Conservation (phyloP, 2,888 invertebrate species). For the Mythimna albipuncta region DNA sequence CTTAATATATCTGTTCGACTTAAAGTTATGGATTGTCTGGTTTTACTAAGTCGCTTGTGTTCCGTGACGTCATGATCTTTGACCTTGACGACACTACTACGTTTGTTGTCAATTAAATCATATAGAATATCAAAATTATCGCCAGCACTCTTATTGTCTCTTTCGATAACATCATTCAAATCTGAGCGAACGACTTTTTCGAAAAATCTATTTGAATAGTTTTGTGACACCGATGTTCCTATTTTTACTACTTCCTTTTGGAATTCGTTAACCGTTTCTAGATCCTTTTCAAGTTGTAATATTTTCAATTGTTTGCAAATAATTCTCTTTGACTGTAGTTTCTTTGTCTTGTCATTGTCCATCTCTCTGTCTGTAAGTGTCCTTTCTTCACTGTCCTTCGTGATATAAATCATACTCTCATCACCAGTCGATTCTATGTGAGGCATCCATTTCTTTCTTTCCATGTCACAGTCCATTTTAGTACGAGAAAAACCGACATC, state of each 20-base stretch:
- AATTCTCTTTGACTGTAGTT: neutral
- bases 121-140: conserved; percentile 81
- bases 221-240: conserved; percentile 42
- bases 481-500: conserved; percentile 77
- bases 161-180: conserved; percentile 36
- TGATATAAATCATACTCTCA: conserved; percentile 71
- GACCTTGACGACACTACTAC: conserved; percentile 20
- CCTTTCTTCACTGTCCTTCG: conserved; percentile 66
- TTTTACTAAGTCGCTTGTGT: conserved; percentile 69
- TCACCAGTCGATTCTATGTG: conserved; percentile 43
- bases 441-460: conserved; percentile 59
- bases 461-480: conserved; percentile 48
- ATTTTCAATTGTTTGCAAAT: conserved; percentile 9
- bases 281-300: conserved; percentile 42
- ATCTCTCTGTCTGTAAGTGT: conserved; percentile 35
- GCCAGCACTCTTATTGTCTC: conserved; percentile 71
- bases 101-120: conserved; percentile 74
- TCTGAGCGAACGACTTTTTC: conserved; percentile 63
- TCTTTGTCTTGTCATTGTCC: conserved; percentile 18
- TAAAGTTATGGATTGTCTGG: conserved; percentile 73
- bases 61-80: conserved; percentile 57
- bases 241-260: conserved; percentile 59
- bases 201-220: conserved; percentile 59
- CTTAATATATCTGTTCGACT: conserved; percentile 78
- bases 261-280: conserved; percentile 39